Conservation (phyloP, 2,797 vertebrate species). For the Sebastes hubbsi region DNA sequence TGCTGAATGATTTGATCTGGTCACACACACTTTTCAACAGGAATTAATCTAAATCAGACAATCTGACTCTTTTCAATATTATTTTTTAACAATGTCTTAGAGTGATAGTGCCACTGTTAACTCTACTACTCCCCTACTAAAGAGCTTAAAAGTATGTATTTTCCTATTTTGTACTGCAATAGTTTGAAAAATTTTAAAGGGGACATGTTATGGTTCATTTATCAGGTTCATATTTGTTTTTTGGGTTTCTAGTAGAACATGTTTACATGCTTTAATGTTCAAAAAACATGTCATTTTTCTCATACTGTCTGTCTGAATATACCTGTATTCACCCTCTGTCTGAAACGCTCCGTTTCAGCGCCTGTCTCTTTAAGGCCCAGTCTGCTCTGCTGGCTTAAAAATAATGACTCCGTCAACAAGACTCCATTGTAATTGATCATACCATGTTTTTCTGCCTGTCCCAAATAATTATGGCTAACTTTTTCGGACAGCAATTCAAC, state of each 20-base stretch:
- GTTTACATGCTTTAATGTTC: not conserved
- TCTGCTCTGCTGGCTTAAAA: not conserved
- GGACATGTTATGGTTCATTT: not conserved
- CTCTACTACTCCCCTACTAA: not conserved
- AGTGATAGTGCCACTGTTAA: slow-evolving; percentile 14
- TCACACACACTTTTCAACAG: slow-evolving; percentile 44
- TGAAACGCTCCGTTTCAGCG: too few species aligned
- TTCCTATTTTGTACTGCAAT: not conserved
- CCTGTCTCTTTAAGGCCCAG: too few species aligned
- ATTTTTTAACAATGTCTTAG: slow-evolving; percentile 7
- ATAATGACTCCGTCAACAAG: not conserved
- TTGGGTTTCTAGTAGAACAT: not conserved
- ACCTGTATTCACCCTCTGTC: too few species aligned
- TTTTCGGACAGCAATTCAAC: not conserved
- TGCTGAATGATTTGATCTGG: slow-evolving; percentile 54
- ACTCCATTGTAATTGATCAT: not conserved
- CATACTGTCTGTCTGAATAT: too few species aligned
- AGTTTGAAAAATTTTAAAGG: not conserved
- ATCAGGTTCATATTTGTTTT: not conserved
- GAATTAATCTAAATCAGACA: slow-evolving; percentile 59
- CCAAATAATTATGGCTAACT: not conserved
- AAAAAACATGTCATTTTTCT: not conserved
- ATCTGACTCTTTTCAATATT: slow-evolving; percentile 33
- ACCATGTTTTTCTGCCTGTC: not conserved
- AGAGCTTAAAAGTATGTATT: not conserved